Evolutionary conservation across 2,888 invertebrate genomes (phyloP), one percentile per base, ranked within the genome.

Genomic region (Fragum fragum): DNA sequence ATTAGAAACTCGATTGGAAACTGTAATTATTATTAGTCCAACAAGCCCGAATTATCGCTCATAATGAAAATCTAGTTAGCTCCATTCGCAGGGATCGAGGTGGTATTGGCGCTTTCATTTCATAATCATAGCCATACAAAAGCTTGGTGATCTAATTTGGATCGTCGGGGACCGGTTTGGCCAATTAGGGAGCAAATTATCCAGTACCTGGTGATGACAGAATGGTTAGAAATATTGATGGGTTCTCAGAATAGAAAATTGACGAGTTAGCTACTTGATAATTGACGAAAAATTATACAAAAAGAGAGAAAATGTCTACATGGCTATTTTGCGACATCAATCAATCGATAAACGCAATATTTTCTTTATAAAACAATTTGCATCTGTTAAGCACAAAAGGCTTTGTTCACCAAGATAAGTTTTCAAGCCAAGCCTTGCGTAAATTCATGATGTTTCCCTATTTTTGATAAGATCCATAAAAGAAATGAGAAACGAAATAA

Each of bases 11-110:
- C 85, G 70, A 75, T 77, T 74, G 69, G 85, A 74, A 74, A 36
- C 79, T 47, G 59, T 73, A 73, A 83, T 83, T 77, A 83, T 83
- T 83, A 83, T 83, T 83, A 80, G 70, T 59, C 59, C 59, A 68
- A 81, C 85, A 85, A 79, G 71, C 73, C 68, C 14, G 55, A 79
- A 85, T 85, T 85, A 85, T 73, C 85, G 55, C 79, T 77, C 66
- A 66, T 81, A 85, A 85, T 85, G 81, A 85, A 85, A 85, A 85
- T 75, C 79, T 81, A 79, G 85, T 85, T 85, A 85, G 74, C 55
- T 42, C 72, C 74, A 79, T 79, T 85, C 79, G 76, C 79, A 16
- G 69, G 66, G 75, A 76, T 79, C 79, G 52, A 71, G 79, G 79
- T 81, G 85, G 70, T 73, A 85, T 81, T 79, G 85, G 81, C 81